Evolutionary conservation across 1,140 invertebrate species (phyloP).

Genomic region (Sipha flava): DNA sequence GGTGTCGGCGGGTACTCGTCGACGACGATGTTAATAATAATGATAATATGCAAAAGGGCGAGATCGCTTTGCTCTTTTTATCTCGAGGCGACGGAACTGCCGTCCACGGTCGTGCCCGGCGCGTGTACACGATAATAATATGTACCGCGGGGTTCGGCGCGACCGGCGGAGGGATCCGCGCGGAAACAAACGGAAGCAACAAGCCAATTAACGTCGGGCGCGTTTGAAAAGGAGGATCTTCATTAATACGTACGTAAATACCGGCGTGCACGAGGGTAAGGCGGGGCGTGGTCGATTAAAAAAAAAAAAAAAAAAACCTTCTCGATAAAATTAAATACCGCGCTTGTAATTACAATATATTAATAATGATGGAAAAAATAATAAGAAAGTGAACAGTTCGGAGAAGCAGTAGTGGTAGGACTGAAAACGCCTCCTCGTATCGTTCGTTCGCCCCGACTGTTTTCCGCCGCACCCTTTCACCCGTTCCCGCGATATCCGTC

Average conservation of each 20-base stretch:
- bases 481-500: not conserved
- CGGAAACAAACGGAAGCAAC: slow-evolving; percentile 28
- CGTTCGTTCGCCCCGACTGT: not conserved
- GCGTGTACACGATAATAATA: too few relatives aligned
- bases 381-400: not conserved
- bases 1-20: not conserved
- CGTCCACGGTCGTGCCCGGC: too few relatives aligned
- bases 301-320: not conserved
- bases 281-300: slow-evolving; percentile 25
- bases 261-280: not conserved
- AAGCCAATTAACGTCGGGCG: slow-evolving; percentile 29
- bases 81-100: too few relatives aligned
- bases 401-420: too few relatives aligned
- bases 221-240: slow-evolving; percentile 30
- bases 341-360: slow-evolving; percentile 7
- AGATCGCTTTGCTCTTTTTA: slow-evolving; percentile 16
- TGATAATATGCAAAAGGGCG: slow-evolving; percentile 13
- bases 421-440: not conserved
- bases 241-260: not conserved
- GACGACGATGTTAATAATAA: not conserved
- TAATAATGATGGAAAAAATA: slow-evolving; percentile 11
- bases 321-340: not conserved
- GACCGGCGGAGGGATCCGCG: not conserved
- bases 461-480: not conserved
- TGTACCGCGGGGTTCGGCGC: too few relatives aligned